Evolutionary conservation across 1,140 invertebrate genomes (phyloP), one percentile per base, ranked within the genome.

Genomic region (Rhyacophila brunnea): DNA sequence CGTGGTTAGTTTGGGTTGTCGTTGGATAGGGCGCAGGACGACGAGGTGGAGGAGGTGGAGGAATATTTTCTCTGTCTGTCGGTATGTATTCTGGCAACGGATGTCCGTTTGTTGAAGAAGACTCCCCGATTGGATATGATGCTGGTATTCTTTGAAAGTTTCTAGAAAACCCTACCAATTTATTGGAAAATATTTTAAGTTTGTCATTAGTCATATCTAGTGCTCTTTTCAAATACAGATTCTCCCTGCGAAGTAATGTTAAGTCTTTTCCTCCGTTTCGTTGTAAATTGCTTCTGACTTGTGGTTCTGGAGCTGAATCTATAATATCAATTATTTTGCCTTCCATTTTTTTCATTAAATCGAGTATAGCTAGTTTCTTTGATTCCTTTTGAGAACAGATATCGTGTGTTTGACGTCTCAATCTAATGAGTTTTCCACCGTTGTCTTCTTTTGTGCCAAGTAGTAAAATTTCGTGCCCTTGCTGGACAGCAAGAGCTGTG

Each of bases 401-500:
- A 17, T 56, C 53, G 2, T 6, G n/a, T 11, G 34, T 46, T 14
- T 36, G 53, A 13, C 53, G 20, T 7, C 19, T 56, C 4, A 56
- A 14, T 10, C 53, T 46, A 32, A 56, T 56, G 6, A 56, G 18
- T 23, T 56, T 56, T 7, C 44, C 44, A 32, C 53, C 53, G 2
- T 46, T 19, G 11, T 19, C n/a, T 19, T 43, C 32, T 13, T 28
- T 19, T 10, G 34, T 46, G 32, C 53, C 53, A 1, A 56, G 35
- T 18, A 56, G 15, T 32, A 56, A 13, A 15, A 36, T 56, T 4
- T 47, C 19, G 5, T 38, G 17, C 9, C 19, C 35, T 0, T 20
- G 43, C 46, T 56, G 53, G 1, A 47, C 53, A 11, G 53, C 53
- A 40, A 56, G 42, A 11, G 53, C 53, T n/a, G 53, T 56, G 15